Percentiles rank a stretch among this genome's conserved stretches.
phyloP scores from a whole-genome alignment of 2,797 vertebrate genomes.

The Schizothorax lantsangensis region DNA sequence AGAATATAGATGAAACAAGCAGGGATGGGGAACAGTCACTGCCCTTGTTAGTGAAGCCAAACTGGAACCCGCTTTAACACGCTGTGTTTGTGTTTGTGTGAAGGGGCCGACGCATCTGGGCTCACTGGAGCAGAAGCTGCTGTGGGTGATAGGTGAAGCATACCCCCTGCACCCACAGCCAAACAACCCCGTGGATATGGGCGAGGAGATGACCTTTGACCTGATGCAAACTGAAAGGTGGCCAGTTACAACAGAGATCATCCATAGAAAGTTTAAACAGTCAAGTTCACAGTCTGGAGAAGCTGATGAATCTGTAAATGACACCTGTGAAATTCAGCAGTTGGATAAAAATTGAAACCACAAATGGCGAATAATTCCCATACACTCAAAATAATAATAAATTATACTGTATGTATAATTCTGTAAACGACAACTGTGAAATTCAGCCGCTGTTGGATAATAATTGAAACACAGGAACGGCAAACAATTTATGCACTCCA shows the following conservation, averaged over 20 bases:
- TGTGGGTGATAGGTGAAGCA: slow-evolving; percentile 73
- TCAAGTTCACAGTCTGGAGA: background rate
- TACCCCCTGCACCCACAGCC: slow-evolving; percentile 63
- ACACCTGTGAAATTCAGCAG: background rate
- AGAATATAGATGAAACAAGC: slow-evolving; percentile 62
- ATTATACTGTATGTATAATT: background rate
- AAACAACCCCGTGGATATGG: slow-evolving; percentile 55
- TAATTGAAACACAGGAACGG: background rate
- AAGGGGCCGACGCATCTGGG: slow-evolving; percentile 74
- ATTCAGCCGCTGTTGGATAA: background rate
- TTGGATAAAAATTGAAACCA: background rate
- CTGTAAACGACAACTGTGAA: background rate
- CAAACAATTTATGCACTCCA: background rate
- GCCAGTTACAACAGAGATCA: slow-evolving; percentile 73
- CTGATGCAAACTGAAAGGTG: slow-evolving; percentile 23
- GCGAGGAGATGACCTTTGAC: slow-evolving; percentile 54
- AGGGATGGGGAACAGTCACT: slow-evolving; percentile 67
- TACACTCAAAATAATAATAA: background rate
- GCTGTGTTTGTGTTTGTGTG: slow-evolving; percentile 55
- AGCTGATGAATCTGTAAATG: background rate
- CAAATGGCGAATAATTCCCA: background rate
- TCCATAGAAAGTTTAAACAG: slow-evolving; percentile 68
- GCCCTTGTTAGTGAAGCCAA: slow-evolving; percentile 68
- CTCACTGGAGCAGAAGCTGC: slow-evolving; percentile 71
- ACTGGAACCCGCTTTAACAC: slow-evolving; percentile 66